phyloP scores from a whole-genome alignment of 2,113 vertebrate species.

The Limnothrissa miodon region DNA sequence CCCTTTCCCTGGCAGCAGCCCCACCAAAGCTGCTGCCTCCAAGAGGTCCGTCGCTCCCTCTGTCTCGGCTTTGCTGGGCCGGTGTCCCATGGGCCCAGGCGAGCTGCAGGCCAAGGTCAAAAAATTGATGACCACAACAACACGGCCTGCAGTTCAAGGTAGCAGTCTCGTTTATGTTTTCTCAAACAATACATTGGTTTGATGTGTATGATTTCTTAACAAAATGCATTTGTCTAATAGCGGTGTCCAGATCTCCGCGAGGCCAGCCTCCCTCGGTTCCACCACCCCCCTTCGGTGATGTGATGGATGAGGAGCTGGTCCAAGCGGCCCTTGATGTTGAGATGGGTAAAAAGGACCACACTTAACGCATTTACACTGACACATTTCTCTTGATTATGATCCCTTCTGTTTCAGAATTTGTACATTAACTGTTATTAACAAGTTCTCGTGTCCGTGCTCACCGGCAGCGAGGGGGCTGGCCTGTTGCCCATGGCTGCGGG shows the following conservation, averaged over 20 bases:
- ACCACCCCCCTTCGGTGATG: background rate
- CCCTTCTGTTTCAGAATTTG: no score
- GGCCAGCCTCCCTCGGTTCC: background rate
- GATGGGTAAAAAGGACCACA: no score
- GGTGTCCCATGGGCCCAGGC: slow-evolving; percentile 1
- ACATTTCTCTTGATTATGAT: no score
- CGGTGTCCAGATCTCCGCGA: background rate
- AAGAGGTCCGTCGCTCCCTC: background rate
- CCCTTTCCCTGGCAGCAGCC: no score
- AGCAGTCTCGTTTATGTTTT: background rate
- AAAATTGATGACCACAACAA: background rate
- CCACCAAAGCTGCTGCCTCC: background rate
- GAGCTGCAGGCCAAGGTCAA: slow-evolving; percentile 4
- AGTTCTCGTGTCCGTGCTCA: no score
- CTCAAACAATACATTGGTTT: background rate
- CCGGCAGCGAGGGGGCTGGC: no score
- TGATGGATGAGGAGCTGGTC: background rate
- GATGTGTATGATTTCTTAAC: background rate
- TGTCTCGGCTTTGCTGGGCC: background rate
- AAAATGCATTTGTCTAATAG: background rate
- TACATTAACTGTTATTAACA: no score
- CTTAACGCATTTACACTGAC: no score
- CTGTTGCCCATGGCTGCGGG: no score
- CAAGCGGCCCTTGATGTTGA: background rate
- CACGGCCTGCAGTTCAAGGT: background rate